Conservation (phyloP, 2,113 vertebrate genomes). For the Cephalopterus ornatus region DNA sequence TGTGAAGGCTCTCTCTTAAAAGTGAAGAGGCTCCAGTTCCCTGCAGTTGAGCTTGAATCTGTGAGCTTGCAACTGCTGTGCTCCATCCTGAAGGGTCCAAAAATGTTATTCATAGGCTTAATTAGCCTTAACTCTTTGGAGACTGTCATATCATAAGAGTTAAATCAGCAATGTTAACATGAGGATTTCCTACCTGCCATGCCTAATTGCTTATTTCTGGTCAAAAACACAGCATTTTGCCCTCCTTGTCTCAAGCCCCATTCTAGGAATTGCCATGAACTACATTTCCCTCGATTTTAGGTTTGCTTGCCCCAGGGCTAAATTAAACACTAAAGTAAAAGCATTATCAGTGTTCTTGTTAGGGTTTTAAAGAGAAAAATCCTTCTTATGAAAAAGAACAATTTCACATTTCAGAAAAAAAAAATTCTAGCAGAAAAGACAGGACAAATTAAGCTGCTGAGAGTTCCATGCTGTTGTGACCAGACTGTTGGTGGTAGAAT, state of each 20-base stretch:
- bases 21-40: neutral
- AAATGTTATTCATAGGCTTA: neutral
- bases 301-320: neutral
- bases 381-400: neutral
- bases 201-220: neutral
- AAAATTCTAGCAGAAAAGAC: neutral
- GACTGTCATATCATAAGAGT: neutral
- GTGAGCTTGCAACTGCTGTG: neutral
- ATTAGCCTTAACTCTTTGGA: neutral
- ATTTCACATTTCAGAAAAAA: neutral
- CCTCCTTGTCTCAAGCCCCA: neutral
- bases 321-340: neutral
- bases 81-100: neutral
- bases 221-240: neutral
- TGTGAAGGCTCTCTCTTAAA: neutral
- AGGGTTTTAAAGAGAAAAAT: neutral
- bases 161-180: neutral
- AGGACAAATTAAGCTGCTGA: neutral
- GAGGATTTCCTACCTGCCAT: neutral
- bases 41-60: neutral
- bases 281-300: neutral
- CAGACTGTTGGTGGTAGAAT: neutral
- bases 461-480: neutral
- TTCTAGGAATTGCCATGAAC: neutral
- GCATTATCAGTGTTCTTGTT: neutral